Percentiles rank a stretch among this genome's conserved stretches.
phyloP scores from a whole-genome alignment of 2,888 invertebrate species.

The Synergus gifuensis region DNA sequence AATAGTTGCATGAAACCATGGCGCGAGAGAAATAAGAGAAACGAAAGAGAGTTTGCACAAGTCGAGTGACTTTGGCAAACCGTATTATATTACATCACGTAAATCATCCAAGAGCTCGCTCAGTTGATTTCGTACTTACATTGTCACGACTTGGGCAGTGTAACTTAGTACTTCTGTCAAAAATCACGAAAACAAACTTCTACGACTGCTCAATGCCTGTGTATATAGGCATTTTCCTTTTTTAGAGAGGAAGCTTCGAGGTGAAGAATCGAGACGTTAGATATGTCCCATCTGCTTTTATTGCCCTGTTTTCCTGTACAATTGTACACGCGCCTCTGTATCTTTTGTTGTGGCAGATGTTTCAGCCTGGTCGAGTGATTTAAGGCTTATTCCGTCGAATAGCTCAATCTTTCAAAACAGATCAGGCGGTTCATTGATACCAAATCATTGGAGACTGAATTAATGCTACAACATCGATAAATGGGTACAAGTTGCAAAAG shows the following conservation, averaged over 20 bases:
- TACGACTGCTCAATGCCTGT: neutral
- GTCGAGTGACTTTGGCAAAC: conserved; percentile 50
- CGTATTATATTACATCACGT: conserved; percentile 51
- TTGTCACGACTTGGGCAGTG: conserved; percentile 10
- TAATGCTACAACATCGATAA: neutral
- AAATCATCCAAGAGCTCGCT: conserved; percentile 51
- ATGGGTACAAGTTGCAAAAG: neutral
- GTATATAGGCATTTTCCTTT: too few relatives aligned
- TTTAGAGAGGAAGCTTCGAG: neutral
- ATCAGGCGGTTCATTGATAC: conserved; percentile 22
- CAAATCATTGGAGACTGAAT: conserved; percentile 26
- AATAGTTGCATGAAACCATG: conserved; percentile 20
- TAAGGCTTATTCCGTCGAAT: conserved; percentile 31
- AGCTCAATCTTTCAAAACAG: conserved; percentile 34
- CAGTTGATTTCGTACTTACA: conserved; percentile 6
- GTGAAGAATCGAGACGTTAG: conserved; percentile 24
- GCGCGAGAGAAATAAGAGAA: conserved; percentile 54
- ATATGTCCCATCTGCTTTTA: conserved; percentile 33
- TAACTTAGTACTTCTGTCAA: conserved; percentile 3
- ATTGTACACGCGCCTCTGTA: conserved; percentile 29
- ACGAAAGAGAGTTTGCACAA: conserved; percentile 37
- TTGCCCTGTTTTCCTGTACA: conserved; percentile 31
- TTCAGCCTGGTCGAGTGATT: conserved; percentile 16
- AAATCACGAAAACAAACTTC: neutral
- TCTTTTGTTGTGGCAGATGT: conserved; percentile 37